Conservation (phyloP, 37 sponge, comb jelly and placozoan species). For the Theonella swinhoei region DNA sequence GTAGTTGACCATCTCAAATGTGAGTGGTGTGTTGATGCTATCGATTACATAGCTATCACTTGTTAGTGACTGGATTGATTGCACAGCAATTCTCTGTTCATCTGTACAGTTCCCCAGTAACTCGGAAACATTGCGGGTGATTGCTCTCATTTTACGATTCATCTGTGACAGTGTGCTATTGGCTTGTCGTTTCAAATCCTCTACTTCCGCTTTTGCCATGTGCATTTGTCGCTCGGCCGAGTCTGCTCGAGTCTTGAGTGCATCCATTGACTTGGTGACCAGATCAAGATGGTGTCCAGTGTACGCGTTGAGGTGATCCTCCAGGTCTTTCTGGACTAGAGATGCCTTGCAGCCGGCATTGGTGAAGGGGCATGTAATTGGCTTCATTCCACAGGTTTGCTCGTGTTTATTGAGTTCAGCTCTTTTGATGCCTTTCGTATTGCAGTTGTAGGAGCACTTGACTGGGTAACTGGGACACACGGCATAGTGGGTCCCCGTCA, state of each 20-base stretch:
- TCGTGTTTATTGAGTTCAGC: constrained; percentile 44
- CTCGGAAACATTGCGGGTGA: constrained; percentile 23
- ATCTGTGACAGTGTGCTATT: background rate
- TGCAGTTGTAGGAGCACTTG: constrained; percentile 60
- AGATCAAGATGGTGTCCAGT: constrained; percentile 27
- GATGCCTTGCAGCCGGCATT: constrained; percentile 44
- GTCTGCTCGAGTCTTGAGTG: constrained; percentile 26
- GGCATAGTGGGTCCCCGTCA: constrained; percentile 44
- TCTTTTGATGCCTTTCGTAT: constrained; percentile 24
- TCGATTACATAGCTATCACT: constrained; percentile 28
- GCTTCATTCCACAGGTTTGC: constrained; percentile 29
- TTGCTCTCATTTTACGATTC: constrained; percentile 21
- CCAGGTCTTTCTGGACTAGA: constrained; percentile 39
- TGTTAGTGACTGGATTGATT: constrained; percentile 51
- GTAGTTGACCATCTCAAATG: constrained; percentile 61
- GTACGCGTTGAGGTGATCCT: constrained; percentile 35
- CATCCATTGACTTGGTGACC: constrained; percentile 29
- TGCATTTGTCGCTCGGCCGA: constrained; percentile 34
- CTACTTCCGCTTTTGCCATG: constrained; percentile 8
- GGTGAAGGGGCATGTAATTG: constrained; percentile 36
- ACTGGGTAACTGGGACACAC: constrained; percentile 61
- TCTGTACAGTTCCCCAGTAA: constrained; percentile 34
- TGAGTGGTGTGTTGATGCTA: constrained; percentile 30
- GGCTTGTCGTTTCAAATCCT: background rate
- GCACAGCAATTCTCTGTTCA: constrained; percentile 28